Conservation (phyloP, 2,113 vertebrate genomes). For the Paramormyrops kingsleyae region DNA sequence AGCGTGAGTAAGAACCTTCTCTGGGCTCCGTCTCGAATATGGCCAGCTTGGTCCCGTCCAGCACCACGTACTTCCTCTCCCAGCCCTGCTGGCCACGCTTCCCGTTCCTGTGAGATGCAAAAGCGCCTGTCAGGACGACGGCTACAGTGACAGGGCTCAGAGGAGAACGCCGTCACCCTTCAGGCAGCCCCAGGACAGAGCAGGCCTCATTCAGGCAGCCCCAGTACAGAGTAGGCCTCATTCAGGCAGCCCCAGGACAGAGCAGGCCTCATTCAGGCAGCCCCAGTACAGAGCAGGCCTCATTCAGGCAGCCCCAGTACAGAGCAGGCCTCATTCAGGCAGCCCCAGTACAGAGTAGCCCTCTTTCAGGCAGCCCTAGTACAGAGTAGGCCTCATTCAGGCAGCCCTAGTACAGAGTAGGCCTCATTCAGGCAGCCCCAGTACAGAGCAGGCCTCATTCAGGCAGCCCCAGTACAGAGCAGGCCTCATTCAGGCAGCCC, state of each 20-base stretch:
- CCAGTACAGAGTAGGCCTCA: background rate
- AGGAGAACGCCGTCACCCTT: background rate
- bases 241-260: too few species aligned
- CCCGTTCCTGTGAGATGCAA: constrained; percentile 68
- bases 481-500: background rate
- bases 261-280: background rate
- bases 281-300: background rate
- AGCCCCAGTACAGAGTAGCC: background rate
- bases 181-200: background rate
- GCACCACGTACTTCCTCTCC: constrained; percentile 93
- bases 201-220: background rate
- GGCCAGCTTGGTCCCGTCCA: constrained; percentile 92
- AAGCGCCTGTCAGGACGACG: background rate
- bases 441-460: background rate
- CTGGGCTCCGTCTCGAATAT: constrained; percentile 85
- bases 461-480: background rate
- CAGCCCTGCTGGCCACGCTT: constrained; percentile 93
- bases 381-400: background rate
- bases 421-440: background rate
- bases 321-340: background rate
- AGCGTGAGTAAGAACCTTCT: constrained; percentile 70
- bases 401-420: background rate
- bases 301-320: too few species aligned
- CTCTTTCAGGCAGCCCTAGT: background rate
- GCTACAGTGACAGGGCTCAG: background rate